Conservation (phyloP, 2,797 vertebrate genomes). For the Pantherophis alleghaniensis region DNA sequence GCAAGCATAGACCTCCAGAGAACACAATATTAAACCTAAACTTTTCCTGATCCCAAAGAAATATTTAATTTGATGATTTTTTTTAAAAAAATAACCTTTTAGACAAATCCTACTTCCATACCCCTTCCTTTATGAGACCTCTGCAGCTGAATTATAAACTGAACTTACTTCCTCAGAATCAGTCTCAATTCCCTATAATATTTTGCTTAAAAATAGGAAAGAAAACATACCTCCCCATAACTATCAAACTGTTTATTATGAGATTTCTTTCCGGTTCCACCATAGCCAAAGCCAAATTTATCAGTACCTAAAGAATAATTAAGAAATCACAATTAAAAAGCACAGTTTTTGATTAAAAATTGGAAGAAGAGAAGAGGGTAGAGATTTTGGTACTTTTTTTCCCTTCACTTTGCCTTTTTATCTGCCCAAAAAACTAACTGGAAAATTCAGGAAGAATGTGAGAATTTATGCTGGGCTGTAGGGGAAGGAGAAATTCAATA, state of each 20-base stretch:
- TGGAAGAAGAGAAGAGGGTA: not conserved
- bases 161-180: not conserved
- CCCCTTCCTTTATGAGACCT: not conserved
- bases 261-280: slow-evolving; percentile 97
- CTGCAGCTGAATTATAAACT: not conserved
- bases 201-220: not conserved
- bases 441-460: not conserved
- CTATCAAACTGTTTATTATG: slow-evolving; percentile 99
- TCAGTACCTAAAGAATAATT: slow-evolving; percentile 81
- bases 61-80: not conserved
- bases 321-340: not conserved
- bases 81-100: not conserved
- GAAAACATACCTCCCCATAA: slow-evolving; percentile 88
- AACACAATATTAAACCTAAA: not conserved
- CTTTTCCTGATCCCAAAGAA: not conserved
- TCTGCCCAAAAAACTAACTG: not conserved
- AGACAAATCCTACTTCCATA: not conserved
- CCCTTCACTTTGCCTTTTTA: not conserved
- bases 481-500: not conserved
- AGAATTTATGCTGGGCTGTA: not conserved
- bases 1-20: not conserved
- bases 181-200: not conserved
- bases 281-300: slow-evolving; percentile 95
- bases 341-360: not conserved
- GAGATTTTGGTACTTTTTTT: not conserved